These are phyloP conservation scores for Mormyrus proboscirostris DNA, from an alignment of 2,797 vertebrate genomes.

Conservation along the genomic window DNA sequence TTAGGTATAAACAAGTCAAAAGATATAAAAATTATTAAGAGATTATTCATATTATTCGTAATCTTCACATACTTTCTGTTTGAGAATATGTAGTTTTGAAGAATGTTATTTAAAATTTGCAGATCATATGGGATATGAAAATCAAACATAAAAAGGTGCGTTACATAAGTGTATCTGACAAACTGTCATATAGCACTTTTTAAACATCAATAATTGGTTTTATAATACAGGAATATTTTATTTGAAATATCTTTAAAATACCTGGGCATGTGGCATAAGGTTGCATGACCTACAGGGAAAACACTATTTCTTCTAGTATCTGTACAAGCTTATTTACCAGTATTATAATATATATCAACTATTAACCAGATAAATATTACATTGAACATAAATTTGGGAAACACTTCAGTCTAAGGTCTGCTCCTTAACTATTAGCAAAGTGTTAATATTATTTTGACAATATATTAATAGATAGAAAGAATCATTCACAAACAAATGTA, in stretches of 20 bases:
- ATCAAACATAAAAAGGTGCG: neutral
- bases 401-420: neutral
- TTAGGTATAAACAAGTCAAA: neutral
- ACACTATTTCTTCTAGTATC: neutral
- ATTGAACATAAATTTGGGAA: neutral
- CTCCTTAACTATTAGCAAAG: neutral
- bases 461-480: neutral
- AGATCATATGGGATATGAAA: neutral
- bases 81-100: neutral
- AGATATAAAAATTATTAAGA: neutral
- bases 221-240: neutral
- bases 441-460: neutral
- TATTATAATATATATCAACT: neutral
- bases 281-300: neutral
- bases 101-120: neutral
- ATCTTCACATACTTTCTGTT: neutral
- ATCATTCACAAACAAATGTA: neutral
- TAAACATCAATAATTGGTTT: neutral
- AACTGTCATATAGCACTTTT: neutral
- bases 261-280: neutral
- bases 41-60: neutral
- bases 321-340: neutral
- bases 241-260: neutral
- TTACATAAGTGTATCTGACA: neutral
- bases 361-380: neutral